Evolutionary conservation across 1,140 invertebrate species (phyloP), one percentile per base, ranked within the genome.

Genomic region (Drosophila pallidifrons): DNA sequence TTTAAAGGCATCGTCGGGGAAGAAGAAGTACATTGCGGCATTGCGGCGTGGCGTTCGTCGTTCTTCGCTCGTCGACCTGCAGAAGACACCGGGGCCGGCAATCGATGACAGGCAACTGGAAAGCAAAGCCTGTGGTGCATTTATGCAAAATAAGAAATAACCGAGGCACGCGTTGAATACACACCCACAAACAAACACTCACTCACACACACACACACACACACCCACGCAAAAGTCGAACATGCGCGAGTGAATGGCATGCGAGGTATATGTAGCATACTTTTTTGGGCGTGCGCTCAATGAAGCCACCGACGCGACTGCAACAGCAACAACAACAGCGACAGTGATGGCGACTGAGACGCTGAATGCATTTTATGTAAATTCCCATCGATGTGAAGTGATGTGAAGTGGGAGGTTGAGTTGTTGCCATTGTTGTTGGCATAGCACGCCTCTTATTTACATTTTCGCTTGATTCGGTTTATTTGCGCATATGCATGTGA

Each of bases 91-190:
- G 70, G 58, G 64, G 70, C 66, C 77, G 52, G 81, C 77, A 88
- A 83, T 88, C 83, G 83, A 83, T 88, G 83, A 89, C 83, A 88
- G 85, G 85, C 83, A 83, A 77, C 77, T 75, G 83, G 70, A 87
- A 88, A 88, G 80, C 80, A 75, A 75, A 82, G 83, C 79, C 83
- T 88, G 83, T 69, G 83, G 85, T 88, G 83, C 85, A 88, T 88
- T 88, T 88, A 89, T 88, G 85, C 85, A 88, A 88, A 88, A 88
- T 88, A 88, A 88, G 83, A 88, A 88, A 89, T 88, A 88, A 88
- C 83, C 79, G 70, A 63, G 61, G 46, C 55, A 78, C 46, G 51
- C 30, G 51, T 15, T 30, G 49, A 0, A 51, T 59, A 83, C 68
- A 47, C 38, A 72, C 77, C 8, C 35, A 57, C 70, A 46, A 45